Base-by-base conservation (phyloP, 1,140 invertebrate genomes). In the Drosophila repleta region DNA sequence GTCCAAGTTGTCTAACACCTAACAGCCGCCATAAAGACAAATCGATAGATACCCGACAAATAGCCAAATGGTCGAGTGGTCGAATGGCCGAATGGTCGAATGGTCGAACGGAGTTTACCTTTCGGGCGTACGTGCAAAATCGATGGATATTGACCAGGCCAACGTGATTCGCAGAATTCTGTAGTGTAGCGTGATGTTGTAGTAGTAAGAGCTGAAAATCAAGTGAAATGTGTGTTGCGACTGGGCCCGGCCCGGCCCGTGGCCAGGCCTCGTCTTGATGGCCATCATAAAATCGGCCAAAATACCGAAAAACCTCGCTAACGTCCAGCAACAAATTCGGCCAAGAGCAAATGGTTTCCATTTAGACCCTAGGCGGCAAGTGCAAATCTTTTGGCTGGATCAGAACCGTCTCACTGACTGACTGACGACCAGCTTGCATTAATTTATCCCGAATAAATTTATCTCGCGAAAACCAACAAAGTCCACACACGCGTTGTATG, bases 1-100 rank as follows among this genome's bases (percentile, higher is more conserved):
- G 79, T 84, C 80, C 80, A 73, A 74, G 79, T 83, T 83, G 79
- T 84, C 80, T 84, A 83, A 83, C 80, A 83, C 80, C 80, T 79
- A 58, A 69, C 43, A 74, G 65, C 46, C 53, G 66, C 35, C 65
- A 69, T 69, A 68, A 69, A 74, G 71, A 74, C 71, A 73, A 56
- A 72, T 72, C 35, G 58, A 48, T 18, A 56, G 17, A 61, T 21
- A 43, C 21, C 21, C n/a, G 62, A 49, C 52, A 56, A 56, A 43
- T 56, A 20, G 57, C 64, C 64, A 68, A 56, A 49, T 20, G 65
- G n/a, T n/a, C n/a, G n/a, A n/a, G n/a, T n/a, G n/a, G n/a, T n/a
- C n/a, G n/a, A n/a, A n/a, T n/a, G n/a, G 39, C 70, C 21, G 4
- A 73, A 53, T 48, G 64, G 56, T 56, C 55, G 63, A 57, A 56